phyloP scores from a whole-genome alignment of 2,113 vertebrate genomes.

The Hemichromis elongatus region DNA sequence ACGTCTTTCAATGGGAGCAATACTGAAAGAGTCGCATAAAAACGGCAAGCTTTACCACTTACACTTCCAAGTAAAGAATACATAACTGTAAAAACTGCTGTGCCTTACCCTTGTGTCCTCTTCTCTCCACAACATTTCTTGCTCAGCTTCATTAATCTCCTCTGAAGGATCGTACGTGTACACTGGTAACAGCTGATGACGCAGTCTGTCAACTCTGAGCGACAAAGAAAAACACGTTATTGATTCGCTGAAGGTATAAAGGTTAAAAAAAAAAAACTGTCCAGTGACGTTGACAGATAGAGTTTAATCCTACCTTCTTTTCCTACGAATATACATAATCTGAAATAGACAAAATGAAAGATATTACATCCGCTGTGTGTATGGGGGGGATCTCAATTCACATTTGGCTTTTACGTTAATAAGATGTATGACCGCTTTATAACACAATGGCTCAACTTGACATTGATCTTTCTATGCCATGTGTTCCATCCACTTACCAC shows the following conservation, averaged over 20 bases:
- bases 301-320: constrained; percentile 74
- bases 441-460: neutral
- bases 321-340: constrained; percentile 89
- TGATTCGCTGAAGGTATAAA: neutral
- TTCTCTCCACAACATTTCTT: constrained; percentile 83
- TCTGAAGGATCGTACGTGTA: constrained; percentile 93
- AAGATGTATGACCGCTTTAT: neutral
- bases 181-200: constrained; percentile 91
- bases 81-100: neutral
- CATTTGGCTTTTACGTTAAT: neutral
- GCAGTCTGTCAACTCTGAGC: constrained; percentile 83
- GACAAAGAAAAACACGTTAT: neutral
- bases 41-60: neutral
- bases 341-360: constrained; percentile 56
- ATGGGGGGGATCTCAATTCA: neutral
- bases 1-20: neutral
- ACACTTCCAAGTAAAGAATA: neutral
- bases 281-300: neutral
- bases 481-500: constrained; percentile 77
- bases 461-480: neutral
- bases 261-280: neutral
- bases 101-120: constrained; percentile 84
- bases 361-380: neutral
- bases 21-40: neutral
- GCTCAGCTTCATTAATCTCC: constrained; percentile 88